These are phyloP conservation scores for Helostoma temminkii DNA, from an alignment of 2,797 vertebrate species.

Conservation along the genomic window DNA sequence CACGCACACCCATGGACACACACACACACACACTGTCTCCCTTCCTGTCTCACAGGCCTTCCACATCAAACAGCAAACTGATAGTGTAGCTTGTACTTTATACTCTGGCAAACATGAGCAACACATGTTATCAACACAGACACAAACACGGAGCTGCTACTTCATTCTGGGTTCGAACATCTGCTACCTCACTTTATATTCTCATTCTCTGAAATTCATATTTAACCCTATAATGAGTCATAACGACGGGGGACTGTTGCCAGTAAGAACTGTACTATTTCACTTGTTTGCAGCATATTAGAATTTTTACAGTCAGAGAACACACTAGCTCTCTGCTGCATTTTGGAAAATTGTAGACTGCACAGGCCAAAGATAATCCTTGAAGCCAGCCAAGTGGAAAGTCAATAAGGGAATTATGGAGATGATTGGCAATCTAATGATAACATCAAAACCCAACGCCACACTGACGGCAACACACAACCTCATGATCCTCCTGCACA, in stretches of 20 bases:
- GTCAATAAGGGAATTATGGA: constrained; percentile 55
- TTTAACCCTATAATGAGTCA: constrained; percentile 18
- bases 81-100: constrained; percentile 70
- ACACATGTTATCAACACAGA: constrained; percentile 45
- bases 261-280: constrained; percentile 27
- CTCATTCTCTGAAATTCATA: constrained; percentile 28
- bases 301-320: constrained; percentile 44
- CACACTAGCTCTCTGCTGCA: constrained; percentile 36
- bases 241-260: too few relatives aligned
- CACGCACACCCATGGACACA: constrained; percentile 4
- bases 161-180: constrained; percentile 50
- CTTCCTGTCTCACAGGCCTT: constrained; percentile 19
- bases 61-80: constrained; percentile 46
- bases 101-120: constrained; percentile 56
- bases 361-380: constrained; percentile 57
- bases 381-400: constrained; percentile 58
- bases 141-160: constrained; percentile 36
- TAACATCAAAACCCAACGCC: constrained; percentile 60
- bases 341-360: constrained; percentile 53
- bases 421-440: constrained; percentile 63
- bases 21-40: not conserved
- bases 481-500: constrained; percentile 34
- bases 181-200: constrained; percentile 47
- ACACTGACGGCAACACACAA: constrained; percentile 38
- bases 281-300: constrained; percentile 38